phyloP scores from a whole-genome alignment of 2,797 vertebrate species.

The Mycteria americana region DNA sequence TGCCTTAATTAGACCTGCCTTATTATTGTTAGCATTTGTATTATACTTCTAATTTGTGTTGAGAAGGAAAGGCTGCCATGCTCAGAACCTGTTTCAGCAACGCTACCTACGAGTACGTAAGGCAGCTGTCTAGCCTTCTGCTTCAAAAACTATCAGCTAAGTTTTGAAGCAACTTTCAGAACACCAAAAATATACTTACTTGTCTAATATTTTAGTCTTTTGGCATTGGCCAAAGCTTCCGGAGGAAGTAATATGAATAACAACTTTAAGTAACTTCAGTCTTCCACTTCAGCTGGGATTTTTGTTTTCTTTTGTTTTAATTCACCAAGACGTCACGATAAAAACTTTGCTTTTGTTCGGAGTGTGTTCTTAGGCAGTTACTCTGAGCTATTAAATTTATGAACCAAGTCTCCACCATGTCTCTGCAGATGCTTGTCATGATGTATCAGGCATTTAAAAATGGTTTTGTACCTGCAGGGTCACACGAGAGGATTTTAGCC shows the following conservation, averaged over 20 bases:
- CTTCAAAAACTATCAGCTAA: background rate
- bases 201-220: constrained; percentile 15
- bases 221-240: background rate
- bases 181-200: background rate
- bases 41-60: background rate
- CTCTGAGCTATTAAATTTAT: constrained; percentile 6
- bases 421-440: constrained; percentile 25
- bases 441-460: constrained; percentile 13
- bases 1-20: background rate
- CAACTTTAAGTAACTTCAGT: background rate
- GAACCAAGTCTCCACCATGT: background rate
- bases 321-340: background rate
- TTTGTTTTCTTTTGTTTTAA: background rate
- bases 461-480: background rate
- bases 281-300: background rate
- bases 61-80: background rate
- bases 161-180: constrained; percentile 29
- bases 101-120: background rate
- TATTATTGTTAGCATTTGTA: background rate
- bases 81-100: background rate
- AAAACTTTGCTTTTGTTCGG: constrained; percentile 11
- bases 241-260: background rate
- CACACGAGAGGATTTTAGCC: background rate
- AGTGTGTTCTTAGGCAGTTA: constrained; percentile 2
- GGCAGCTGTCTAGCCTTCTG: background rate